Percentiles rank a stretch among this genome's conserved stretches.
Evolutionary conservation across 1,140 invertebrate species (phyloP).

Genomic region (Condylostylus longicornis): DNA sequence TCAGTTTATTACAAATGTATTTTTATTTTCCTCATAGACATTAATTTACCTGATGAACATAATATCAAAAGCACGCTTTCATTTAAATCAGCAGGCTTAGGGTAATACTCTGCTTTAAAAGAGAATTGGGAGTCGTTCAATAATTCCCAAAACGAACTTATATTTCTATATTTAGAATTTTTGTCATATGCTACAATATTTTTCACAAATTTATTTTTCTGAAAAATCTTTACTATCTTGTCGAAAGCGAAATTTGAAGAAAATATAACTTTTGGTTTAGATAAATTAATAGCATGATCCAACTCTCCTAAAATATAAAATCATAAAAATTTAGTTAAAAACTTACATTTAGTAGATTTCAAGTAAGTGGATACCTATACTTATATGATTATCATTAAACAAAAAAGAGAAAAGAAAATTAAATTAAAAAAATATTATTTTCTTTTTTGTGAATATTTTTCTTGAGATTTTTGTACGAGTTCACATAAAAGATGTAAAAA

Average conservation of each 20-base stretch:
- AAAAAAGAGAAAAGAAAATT: no score
- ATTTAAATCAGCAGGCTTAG: slow-evolving; percentile 15
- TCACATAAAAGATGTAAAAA: no score
- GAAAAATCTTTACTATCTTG: slow-evolving; percentile 29
- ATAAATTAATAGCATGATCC: slow-evolving; percentile 43
- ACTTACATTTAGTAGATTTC: no score
- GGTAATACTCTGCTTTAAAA: slow-evolving; percentile 13
- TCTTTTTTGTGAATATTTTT: no score
- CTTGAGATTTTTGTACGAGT: no score
- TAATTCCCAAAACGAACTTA: slow-evolving; percentile 14
- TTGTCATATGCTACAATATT: slow-evolving; percentile 34
- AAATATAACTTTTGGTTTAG: slow-evolving; percentile 51
- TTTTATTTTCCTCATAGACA: no score
- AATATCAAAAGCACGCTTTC: slow-evolving; percentile 31
- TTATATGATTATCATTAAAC: no score
- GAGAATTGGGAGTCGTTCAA: slow-evolving; percentile 18
- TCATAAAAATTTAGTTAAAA: no score
- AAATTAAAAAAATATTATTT: no score
- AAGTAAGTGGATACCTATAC: no score
- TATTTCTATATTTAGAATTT: slow-evolving; percentile 11
- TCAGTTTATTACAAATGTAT: no score
- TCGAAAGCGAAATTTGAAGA: slow-evolving; percentile 40
- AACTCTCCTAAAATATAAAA: slow-evolving; percentile 46
- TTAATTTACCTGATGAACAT: slow-evolving; percentile 51
- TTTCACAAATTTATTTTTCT: slow-evolving; percentile 32